phyloP scores from a whole-genome alignment of 1,140 invertebrate genomes.

The Saxidomus purpurata region DNA sequence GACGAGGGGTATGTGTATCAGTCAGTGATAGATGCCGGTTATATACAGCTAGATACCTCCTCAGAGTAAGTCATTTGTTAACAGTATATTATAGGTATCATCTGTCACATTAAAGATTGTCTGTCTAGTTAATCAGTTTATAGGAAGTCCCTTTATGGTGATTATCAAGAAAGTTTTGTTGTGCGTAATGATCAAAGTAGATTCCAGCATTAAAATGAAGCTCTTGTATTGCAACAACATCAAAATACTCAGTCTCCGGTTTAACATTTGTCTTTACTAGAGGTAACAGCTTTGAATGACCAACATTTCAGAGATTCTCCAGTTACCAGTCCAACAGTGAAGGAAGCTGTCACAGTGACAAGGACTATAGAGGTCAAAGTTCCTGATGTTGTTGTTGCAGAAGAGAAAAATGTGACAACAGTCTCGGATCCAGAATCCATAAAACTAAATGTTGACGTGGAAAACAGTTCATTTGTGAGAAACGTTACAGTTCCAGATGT shows the following conservation, averaged over 20 bases:
- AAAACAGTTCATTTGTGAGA: not conserved
- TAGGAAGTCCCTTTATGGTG: no score
- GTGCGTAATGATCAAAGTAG: no score
- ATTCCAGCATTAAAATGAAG: no score
- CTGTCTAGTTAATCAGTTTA: no score
- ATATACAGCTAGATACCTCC: constrained; percentile 22
- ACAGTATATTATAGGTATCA: not conserved
- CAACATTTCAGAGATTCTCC: not conserved
- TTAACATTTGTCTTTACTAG: no score
- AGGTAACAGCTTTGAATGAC: no score
- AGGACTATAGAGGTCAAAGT: not conserved
- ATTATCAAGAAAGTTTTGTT: no score
- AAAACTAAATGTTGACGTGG: not conserved
- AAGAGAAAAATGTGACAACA: not conserved
- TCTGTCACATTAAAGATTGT: no score
- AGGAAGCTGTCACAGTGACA: not conserved
- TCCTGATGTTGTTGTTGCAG: not conserved
- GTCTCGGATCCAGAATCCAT: not conserved
- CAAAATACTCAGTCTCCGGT: no score
- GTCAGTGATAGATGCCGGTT: constrained; percentile 60
- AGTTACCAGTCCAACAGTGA: not conserved
- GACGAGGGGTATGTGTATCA: constrained; percentile 49
- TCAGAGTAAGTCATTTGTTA: not conserved
- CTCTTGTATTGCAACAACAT: no score
- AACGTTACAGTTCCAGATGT: not conserved